Evolutionary conservation across 2,888 invertebrate species (phyloP), one percentile per base, ranked within the genome.

Genomic region (Scaptomyza flava): DNA sequence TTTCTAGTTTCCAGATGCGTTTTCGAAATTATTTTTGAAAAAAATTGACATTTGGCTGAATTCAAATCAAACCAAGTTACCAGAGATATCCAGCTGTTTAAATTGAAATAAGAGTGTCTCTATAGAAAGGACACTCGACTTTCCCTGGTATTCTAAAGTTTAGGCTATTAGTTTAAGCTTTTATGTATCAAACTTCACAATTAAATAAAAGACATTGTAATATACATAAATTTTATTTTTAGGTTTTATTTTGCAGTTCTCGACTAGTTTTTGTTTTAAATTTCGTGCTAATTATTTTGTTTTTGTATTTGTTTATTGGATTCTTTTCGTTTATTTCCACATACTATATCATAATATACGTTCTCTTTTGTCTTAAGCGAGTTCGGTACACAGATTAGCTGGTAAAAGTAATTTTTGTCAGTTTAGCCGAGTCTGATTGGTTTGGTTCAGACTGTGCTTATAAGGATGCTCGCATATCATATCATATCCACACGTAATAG

Each of bases 281-380:
- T 78, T 77, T 77, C 59, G 76, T 77, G 76, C 79, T 77, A 77
- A 58, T 74, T 77, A 48, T 62, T 59, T 69, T 38, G 17, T 48
- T 48, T 48, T 12, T 31, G 51, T 43, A 59, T 69, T 53, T 38
- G 45, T 67, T 61, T 52, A 48, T 66, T 54, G 50, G 23, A 42
- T 59, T 64, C 59, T 7, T 17, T 17, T 70, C 46, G 57, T 71
- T 48, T 43, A 59, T 42, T 65, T 48, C 38, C 31, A 45, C 14
- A 23, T 14, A 53, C 38, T 34, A 42, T 36, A 4, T 65, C n/a
- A 34, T 50, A 12, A 48, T 17, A 48, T 48, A 48, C 30, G 14
- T 47, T 47, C 47, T 7, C 30, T 47, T 36, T 12, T 3, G 31
- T 47, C 34, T 51, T 20, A 48, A 68, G 54, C 54, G 41, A 68